phyloP scores from a whole-genome alignment of 1,140 invertebrate genomes.

The Tribolium madens region DNA sequence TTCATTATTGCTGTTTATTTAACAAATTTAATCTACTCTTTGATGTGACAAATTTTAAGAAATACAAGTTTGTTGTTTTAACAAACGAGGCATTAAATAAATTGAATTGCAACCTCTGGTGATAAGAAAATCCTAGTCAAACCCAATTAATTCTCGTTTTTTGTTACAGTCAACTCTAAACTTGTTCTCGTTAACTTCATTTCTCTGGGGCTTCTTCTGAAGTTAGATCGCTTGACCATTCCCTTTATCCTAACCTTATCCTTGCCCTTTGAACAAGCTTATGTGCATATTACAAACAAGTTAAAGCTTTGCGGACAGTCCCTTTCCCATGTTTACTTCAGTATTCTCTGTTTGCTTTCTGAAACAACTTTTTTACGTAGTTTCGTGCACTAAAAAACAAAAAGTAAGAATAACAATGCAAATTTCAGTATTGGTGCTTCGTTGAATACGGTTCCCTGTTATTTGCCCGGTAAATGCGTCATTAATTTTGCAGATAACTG shows the following conservation, averaged over 20 bases:
- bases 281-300: neutral
- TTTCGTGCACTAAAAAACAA: neutral
- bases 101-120: no score
- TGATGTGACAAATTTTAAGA: no score
- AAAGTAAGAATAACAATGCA: neutral
- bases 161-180: neutral
- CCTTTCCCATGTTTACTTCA: neutral
- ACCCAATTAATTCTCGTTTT: no score
- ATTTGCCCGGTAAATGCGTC: neutral
- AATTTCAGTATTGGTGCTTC: neutral
- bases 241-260: neutral
- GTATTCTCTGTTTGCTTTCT: neutral
- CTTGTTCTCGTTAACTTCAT: neutral
- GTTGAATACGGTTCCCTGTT: neutral
- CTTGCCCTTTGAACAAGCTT: neutral
- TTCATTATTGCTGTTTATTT: no score
- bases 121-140: no score
- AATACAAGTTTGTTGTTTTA: no score
- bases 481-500: slow-evolving; percentile 23
- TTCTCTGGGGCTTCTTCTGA: neutral
- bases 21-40: no score
- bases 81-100: no score
- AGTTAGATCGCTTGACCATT: neutral
- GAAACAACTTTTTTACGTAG: neutral
- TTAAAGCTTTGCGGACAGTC: neutral